Evolutionary conservation across 2,113 vertebrate species (phyloP).

Genomic region (Helogale parvula): DNA sequence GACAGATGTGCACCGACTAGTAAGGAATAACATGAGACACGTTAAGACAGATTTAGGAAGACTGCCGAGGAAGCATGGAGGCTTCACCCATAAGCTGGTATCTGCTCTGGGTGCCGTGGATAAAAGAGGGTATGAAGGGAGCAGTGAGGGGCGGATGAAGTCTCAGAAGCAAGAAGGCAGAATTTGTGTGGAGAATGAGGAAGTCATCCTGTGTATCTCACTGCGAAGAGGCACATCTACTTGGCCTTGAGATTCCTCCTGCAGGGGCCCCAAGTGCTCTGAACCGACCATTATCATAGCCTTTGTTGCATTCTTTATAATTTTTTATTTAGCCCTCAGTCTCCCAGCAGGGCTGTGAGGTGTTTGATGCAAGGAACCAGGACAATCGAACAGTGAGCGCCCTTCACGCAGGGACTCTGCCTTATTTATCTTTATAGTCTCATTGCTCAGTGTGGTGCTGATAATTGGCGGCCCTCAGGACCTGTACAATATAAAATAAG

Average conservation of each 20-base stretch:
- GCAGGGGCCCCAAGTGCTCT: too few relatives aligned
- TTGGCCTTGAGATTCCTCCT: not conserved
- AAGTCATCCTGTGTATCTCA: not conserved
- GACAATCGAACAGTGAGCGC: not conserved
- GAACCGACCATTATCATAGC: fast-evolving
- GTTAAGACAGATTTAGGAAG: not conserved
- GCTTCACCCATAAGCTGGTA: not conserved
- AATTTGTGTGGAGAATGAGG: not conserved
- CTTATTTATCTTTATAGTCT: not conserved
- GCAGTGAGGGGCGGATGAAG: not conserved
- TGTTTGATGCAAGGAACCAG: not conserved
- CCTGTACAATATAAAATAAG: not conserved
- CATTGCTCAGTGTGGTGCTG: not conserved
- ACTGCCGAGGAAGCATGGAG: not conserved
- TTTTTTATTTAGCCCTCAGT: not conserved
- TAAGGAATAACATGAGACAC: not conserved
- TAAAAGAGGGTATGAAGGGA: not conserved
- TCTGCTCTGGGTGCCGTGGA: not conserved
- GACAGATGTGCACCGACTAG: not conserved
- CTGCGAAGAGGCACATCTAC: not conserved
- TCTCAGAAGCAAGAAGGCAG: not conserved
- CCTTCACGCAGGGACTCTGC: not conserved
- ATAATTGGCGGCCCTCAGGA: not conserved
- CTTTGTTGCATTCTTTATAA: not conserved
- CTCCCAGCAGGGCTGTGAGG: not conserved